Conservation (phyloP, 1,140 invertebrate genomes). For the Colletes latitarsis region DNA sequence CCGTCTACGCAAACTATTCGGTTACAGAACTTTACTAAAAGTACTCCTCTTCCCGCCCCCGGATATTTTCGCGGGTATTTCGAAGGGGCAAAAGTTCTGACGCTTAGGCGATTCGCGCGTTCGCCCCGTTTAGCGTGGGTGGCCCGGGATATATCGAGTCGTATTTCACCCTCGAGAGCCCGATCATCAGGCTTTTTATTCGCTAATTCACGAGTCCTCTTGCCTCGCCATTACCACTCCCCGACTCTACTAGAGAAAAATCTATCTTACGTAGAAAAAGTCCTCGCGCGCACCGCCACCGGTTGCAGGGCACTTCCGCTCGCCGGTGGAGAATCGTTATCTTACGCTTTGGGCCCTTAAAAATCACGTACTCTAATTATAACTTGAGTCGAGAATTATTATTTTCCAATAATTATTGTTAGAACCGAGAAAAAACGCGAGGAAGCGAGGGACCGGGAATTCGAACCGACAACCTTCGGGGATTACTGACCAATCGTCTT, state of each 20-base stretch:
- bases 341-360: not conserved
- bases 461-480: no score
- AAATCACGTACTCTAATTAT: no score
- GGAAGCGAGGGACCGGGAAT: no score
- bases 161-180: not conserved
- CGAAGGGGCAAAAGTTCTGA: not conserved
- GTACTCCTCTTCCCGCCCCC: not conserved
- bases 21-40: no score
- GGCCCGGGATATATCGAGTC: slow-evolving; percentile 66
- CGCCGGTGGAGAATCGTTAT: slow-evolving; percentile 4
- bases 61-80: not conserved
- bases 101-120: no score
- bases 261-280: slow-evolving; percentile 74
- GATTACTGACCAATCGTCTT: no score
- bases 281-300: slow-evolving; percentile 56
- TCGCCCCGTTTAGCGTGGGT: slow-evolving; percentile 55
- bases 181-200: not conserved
- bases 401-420: no score
- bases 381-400: not conserved
- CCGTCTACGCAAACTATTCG: not conserved
- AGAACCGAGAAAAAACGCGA: not conserved
- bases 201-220: slow-evolving; percentile 17
- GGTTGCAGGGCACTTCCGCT: slow-evolving; percentile 47
- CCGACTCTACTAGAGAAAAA: slow-evolving; percentile 64
- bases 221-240: not conserved